phyloP scores from a whole-genome alignment of 2,888 invertebrate genomes.

The Cremastinae sp. region DNA sequence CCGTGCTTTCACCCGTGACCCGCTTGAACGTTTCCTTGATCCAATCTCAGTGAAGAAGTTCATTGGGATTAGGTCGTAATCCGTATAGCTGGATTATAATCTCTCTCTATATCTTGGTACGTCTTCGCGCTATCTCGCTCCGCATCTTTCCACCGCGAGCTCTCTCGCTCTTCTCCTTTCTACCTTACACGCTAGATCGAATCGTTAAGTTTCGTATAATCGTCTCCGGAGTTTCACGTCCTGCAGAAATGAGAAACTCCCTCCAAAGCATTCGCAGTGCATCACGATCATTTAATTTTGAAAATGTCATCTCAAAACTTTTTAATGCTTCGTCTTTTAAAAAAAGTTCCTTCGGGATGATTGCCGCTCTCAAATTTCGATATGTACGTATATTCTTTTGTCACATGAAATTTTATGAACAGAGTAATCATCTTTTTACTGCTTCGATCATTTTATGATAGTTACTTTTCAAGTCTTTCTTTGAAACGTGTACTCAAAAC shows the following conservation, averaged over 20 bases:
- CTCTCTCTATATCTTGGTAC: constrained; percentile 53
- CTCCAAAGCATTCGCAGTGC: constrained; percentile 67
- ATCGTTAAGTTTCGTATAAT: constrained; percentile 53
- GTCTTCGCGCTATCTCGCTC: constrained; percentile 37
- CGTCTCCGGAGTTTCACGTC: constrained; percentile 16
- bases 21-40: constrained; percentile 64
- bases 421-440: no score
- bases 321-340: constrained; percentile 34
- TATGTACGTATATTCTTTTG: no score
- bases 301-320: constrained; percentile 65
- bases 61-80: constrained; percentile 63
- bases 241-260: constrained; percentile 43
- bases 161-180: constrained; percentile 55
- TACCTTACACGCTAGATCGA: constrained; percentile 46
- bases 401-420: no score
- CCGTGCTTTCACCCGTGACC: constrained; percentile 53
- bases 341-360: constrained; percentile 51
- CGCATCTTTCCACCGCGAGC: constrained; percentile 15
- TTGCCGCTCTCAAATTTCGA: neutral
- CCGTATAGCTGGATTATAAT: constrained; percentile 63
- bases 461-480: no score
- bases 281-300: constrained; percentile 61
- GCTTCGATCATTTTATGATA: no score
- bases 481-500: no score
- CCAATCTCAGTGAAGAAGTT: constrained; percentile 63